A percentile compares a stretch with the other conserved stretches of the same genome.
Evolutionary conservation across 2,797 vertebrate species (phyloP).

Genomic region (Thamnophis elegans): DNA sequence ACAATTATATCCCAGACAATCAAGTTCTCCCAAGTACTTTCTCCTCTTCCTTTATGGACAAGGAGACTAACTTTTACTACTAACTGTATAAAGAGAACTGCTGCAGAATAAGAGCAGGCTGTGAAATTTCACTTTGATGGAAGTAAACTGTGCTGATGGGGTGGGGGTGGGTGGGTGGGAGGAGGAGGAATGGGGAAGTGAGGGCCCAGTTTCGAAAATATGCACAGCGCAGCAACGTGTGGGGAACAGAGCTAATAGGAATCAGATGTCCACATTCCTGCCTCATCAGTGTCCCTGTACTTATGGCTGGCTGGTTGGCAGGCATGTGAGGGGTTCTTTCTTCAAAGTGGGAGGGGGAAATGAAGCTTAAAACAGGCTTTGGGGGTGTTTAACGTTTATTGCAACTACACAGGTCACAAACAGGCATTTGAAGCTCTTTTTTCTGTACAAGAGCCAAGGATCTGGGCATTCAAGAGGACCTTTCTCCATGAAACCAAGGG

Average conservation of each 20-base stretch:
- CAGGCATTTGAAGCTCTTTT: conserved; percentile 8
- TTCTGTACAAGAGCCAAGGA: conserved; percentile 16
- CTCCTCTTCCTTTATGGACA: not conserved
- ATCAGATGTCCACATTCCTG: conserved; percentile 47
- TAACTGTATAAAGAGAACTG: conserved; percentile 26
- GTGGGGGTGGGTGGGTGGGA: too few relatives aligned
- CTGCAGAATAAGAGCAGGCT: conserved; percentile 18
- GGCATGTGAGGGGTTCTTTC: conserved; percentile 7
- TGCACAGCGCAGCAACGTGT: not conserved
- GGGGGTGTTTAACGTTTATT: conserved; percentile 25
- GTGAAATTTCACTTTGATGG: conserved; percentile 43
- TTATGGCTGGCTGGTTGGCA: not conserved
- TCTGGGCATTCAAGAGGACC: not conserved
- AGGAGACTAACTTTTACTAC: conserved; percentile 25
- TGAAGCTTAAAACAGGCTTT: conserved; percentile 42
- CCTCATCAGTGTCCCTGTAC: not conserved
- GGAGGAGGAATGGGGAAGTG: not conserved
- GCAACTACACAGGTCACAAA: conserved; percentile 46
- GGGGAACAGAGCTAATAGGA: not conserved
- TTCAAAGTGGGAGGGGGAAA: not conserved
- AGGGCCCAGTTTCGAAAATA: conserved; percentile 28
- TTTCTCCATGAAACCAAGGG: too few relatives aligned
- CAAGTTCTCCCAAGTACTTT: not conserved
- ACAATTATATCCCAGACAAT: not conserved
- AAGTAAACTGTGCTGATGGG: conserved; percentile 41